Percentiles rank a stretch among this genome's conserved stretches.
Evolutionary conservation across 2,113 vertebrate genomes (phyloP).

Genomic region (Malurus cyaneus): DNA sequence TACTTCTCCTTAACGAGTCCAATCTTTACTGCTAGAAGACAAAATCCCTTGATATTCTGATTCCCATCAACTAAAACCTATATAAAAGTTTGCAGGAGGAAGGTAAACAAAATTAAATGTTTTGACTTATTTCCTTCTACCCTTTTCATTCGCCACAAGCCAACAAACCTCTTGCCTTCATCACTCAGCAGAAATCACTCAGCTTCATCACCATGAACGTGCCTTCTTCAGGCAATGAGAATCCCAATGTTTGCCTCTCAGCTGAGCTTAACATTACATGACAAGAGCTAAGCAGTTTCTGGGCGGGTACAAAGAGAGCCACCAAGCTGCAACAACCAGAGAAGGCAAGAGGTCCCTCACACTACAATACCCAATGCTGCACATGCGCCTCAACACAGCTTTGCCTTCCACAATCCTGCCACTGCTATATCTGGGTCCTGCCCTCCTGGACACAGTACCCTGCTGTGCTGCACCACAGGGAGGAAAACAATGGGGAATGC

Average conservation of each 20-base stretch:
- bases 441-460: fast-evolving
- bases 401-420: fast-evolving
- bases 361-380: fast-evolving
- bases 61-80: background rate
- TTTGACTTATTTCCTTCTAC: background rate
- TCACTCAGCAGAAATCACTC: background rate
- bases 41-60: background rate
- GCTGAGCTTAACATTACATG: fast-evolving
- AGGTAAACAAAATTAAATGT: background rate
- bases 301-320: fast-evolving
- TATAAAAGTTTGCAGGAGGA: background rate
- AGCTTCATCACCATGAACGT: background rate
- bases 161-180: background rate
- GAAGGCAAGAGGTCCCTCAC: background rate
- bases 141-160: background rate
- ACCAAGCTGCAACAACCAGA: fast-evolving
- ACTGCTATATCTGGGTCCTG: fast-evolving
- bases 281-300: background rate
- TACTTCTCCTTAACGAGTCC: background rate
- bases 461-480: background rate
- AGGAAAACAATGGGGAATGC: background rate
- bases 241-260: background rate
- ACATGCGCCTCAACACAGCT: background rate
- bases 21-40: background rate
- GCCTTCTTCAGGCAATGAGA: background rate